phyloP scores from a whole-genome alignment of 2,888 invertebrate genomes.

The Hoplodrina ambigua region DNA sequence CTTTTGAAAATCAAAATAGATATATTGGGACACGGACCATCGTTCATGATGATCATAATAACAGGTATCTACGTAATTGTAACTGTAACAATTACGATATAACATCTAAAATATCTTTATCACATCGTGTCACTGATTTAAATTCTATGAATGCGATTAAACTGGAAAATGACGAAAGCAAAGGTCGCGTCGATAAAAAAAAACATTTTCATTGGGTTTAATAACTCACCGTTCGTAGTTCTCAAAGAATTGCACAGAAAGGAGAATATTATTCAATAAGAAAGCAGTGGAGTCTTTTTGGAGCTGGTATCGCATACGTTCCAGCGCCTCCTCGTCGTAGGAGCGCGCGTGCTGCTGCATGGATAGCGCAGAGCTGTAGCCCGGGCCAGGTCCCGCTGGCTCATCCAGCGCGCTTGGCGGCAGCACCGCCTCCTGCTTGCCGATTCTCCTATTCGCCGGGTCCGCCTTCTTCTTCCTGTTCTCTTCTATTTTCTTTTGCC shows the following conservation, averaged over 20 bases:
- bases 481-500: conserved; percentile 79
- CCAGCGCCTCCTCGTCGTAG: conserved; percentile 89
- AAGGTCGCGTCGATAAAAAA: conserved; percentile 1
- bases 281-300: conserved; percentile 92
- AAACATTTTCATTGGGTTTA: background rate
- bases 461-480: conserved; percentile 76
- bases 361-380: conserved; percentile 66
- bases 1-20: too few relatives aligned
- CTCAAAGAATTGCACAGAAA: conserved; percentile 94
- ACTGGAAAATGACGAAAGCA: conserved; percentile 15
- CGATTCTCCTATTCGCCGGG: conserved; percentile 73
- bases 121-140: conserved; percentile 27
- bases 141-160: conserved; percentile 40
- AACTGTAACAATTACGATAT: conserved; percentile 7
- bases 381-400: conserved; percentile 65
- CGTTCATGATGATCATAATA: too few relatives aligned
- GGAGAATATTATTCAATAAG: conserved; percentile 93
- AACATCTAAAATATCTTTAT: conserved; percentile 26
- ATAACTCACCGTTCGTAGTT: conserved; percentile 92
- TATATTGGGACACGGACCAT: too few relatives aligned
- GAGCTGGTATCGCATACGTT: conserved; percentile 91
- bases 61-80: background rate
- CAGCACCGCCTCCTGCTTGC: conserved; percentile 73
- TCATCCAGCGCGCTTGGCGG: conserved; percentile 65
- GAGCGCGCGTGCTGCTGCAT: conserved; percentile 77